Percentiles rank a stretch among this genome's conserved stretches.
Evolutionary conservation across 2,113 vertebrate species (phyloP).

Genomic region (Notarius quadriscutis): DNA sequence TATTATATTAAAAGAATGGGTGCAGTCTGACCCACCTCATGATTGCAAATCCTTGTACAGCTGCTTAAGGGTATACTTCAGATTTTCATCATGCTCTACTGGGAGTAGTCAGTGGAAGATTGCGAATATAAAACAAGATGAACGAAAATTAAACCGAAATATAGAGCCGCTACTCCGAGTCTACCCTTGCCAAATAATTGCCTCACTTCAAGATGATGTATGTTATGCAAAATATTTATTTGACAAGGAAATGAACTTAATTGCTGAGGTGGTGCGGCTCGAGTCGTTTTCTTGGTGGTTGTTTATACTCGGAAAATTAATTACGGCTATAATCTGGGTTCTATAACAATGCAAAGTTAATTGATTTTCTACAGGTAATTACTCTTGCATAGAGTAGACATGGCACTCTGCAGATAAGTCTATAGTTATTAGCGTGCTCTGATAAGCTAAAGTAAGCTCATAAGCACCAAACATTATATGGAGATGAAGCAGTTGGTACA

Average conservation of each 20-base stretch:
- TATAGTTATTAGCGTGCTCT: slow-evolving; percentile 36
- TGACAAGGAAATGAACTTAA: slow-evolving; percentile 24
- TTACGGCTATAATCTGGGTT: slow-evolving; percentile 50
- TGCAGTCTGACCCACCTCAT: background rate
- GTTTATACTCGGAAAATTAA: slow-evolving; percentile 52
- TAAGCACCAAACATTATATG: slow-evolving; percentile 25
- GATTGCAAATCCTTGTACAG: slow-evolving; percentile 29
- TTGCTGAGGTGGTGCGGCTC: slow-evolving; percentile 27
- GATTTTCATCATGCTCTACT: background rate
- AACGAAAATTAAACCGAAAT: slow-evolving; percentile 31
- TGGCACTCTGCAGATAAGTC: slow-evolving; percentile 43
- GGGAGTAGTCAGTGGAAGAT: background rate
- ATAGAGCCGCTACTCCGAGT: background rate
- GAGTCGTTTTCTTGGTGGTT: slow-evolving; percentile 45
- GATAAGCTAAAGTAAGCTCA: slow-evolving; percentile 35
- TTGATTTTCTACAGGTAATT: slow-evolving; percentile 56
- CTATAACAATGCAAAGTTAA: slow-evolving; percentile 51
- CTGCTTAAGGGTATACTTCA: slow-evolving; percentile 14
- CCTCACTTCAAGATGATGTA: slow-evolving; percentile 25
- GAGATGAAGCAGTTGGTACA: slow-evolving; percentile 11
- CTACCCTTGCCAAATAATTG: background rate
- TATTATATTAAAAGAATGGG: background rate
- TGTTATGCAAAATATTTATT: slow-evolving; percentile 23
- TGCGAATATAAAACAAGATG: slow-evolving; percentile 13
- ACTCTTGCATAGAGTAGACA: slow-evolving; percentile 43